These are phyloP conservation scores for Zootermopsis nevadensis DNA, from an alignment of 2,888 invertebrate species.

Conservation along the genomic window DNA sequence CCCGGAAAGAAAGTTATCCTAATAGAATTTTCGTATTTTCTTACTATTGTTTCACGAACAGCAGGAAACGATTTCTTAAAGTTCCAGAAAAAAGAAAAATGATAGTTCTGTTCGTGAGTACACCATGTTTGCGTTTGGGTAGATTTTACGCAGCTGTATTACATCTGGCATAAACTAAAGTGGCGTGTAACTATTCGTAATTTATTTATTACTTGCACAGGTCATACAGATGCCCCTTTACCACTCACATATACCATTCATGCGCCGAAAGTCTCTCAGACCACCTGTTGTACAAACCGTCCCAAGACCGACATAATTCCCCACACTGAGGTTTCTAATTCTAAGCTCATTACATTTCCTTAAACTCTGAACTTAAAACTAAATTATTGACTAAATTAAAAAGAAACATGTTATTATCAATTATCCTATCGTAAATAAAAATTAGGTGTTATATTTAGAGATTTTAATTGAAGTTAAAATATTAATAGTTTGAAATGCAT, in stretches of 20 bases:
- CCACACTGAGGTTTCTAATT: neutral
- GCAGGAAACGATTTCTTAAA: no score
- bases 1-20: no score
- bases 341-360: neutral
- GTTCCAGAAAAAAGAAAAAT: no score
- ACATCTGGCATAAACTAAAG: neutral
- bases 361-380: neutral
- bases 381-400: neutral
- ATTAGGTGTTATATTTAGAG: neutral
- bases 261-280: neutral
- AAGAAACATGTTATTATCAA: neutral
- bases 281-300: conserved; percentile 23
- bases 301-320: conserved; percentile 13
- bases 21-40: no score
- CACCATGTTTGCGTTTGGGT: no score
- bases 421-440: neutral
- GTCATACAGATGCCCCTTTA: no score
- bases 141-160: no score
- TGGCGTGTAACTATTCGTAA: neutral
- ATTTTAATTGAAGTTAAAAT: neutral
- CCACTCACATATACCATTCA: neutral
- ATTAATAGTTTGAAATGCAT: neutral
- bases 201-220: neutral
- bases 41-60: no score
- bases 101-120: no score